These are phyloP conservation scores for Catostylus mosaicus DNA, from an alignment of 30 jellyfish, hydroid and myxozoan genomes.

Conservation along the genomic window DNA sequence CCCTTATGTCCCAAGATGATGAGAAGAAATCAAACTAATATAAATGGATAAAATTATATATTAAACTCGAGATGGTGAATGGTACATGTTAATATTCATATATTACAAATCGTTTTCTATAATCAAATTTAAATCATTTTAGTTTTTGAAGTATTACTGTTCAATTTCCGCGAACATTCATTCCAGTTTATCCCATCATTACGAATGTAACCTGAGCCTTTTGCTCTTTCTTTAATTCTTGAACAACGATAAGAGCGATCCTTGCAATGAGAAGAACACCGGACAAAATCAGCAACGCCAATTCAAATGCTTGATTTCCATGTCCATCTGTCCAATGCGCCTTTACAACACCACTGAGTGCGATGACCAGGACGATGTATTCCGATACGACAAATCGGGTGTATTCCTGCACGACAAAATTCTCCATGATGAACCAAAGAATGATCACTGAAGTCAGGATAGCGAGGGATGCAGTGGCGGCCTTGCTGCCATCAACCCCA, in stretches of 20 bases:
- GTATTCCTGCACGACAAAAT: slow-evolving; percentile 59
- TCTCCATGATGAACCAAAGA: slow-evolving; percentile 75
- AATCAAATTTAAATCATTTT: too few species aligned
- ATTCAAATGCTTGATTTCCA: slow-evolving; percentile 58
- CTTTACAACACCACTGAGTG: slow-evolving; percentile 65
- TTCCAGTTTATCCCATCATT: slow-evolving; percentile 17
- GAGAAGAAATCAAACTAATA: too few species aligned
- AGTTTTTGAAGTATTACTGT: too few species aligned
- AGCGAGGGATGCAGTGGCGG: slow-evolving; percentile 64
- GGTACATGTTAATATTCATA: too few species aligned
- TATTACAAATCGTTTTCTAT: too few species aligned
- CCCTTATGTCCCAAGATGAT: too few species aligned
- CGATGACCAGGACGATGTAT: slow-evolving; percentile 64
- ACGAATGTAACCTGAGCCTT: neutral
- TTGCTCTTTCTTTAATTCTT: slow-evolving; percentile 15
- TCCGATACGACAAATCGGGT: slow-evolving; percentile 44
- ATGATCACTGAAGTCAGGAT: slow-evolving; percentile 26
- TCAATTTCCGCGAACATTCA: too few species aligned
- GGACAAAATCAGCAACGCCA: slow-evolving; percentile 40
- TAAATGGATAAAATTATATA: too few species aligned
- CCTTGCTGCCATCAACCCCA: slow-evolving; percentile 46
- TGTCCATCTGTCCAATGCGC: slow-evolving; percentile 59
- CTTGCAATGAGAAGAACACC: slow-evolving; percentile 50
- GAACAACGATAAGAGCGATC: slow-evolving; percentile 53
- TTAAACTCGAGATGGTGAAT: too few species aligned